phyloP scores from a whole-genome alignment of 1,140 invertebrate genomes.

The Macrobrachium nipponense region DNA sequence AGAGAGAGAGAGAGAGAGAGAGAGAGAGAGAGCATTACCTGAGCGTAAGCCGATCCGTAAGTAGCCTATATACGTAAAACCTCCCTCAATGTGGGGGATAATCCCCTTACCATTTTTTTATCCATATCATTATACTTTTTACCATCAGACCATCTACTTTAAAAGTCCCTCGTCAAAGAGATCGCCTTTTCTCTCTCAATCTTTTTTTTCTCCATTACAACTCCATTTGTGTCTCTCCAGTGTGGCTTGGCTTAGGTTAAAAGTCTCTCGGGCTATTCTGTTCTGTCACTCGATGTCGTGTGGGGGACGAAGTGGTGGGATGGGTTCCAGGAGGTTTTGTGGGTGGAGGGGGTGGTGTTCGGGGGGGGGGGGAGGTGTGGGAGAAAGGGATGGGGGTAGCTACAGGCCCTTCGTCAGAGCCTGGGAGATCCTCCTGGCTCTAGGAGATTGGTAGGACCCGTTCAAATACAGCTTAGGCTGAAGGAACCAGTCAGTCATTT shows the following conservation, averaged over 20 bases:
- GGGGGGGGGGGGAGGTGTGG: not conserved
- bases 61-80: no score
- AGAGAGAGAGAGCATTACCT: no score
- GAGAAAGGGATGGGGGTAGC: not conserved
- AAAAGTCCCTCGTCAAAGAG: no score
- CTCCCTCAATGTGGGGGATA: no score
- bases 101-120: no score
- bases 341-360: not conserved
- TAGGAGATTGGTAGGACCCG: not conserved
- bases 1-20: not conserved
- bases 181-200: constrained; percentile 18
- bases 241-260: not conserved
- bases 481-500: no score
- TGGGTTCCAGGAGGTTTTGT: no score
- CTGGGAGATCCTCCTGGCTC: not conserved
- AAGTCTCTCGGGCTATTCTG: not conserved
- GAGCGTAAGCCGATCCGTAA: no score
- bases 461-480: no score
- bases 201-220: not conserved
- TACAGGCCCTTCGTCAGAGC: not conserved
- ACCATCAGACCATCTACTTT: no score
- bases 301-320: not conserved
- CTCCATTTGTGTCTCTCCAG: not conserved
- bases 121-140: no score
- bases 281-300: not conserved